A percentile compares a stretch with the other conserved stretches of the same genome.
These are phyloP conservation scores for Chromoteleia sp. DNA, from an alignment of 2,888 invertebrate genomes.

Conservation along the genomic window DNA sequence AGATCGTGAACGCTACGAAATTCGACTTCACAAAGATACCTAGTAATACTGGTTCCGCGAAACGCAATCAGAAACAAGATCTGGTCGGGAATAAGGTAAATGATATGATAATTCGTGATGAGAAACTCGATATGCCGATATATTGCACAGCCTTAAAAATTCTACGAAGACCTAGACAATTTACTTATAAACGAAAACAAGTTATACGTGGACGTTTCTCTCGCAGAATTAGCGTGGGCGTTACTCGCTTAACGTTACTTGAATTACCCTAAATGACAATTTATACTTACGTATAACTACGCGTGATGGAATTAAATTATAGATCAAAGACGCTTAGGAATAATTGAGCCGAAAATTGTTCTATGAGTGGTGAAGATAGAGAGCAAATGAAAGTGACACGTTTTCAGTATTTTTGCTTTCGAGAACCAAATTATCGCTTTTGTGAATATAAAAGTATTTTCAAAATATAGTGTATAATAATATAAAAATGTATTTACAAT, in stretches of 20 bases:
- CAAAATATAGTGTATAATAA: no score
- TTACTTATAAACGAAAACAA: not conserved
- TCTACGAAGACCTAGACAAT: slow-evolving; percentile 40
- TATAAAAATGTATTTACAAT: no score
- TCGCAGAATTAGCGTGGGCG: slow-evolving; percentile 2
- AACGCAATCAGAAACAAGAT: slow-evolving; percentile 30
- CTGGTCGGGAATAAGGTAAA: slow-evolving; percentile 1
- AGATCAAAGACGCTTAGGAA: slow-evolving; percentile 18
- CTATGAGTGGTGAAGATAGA: not conserved
- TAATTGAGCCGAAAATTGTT: slow-evolving; percentile 23
- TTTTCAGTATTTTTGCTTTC: not conserved
- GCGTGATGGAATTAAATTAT: not conserved
- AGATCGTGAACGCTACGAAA: not conserved
- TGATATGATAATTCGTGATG: slow-evolving; percentile 38
- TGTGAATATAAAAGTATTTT: no score
- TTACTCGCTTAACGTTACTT: no score
- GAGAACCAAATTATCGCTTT: no score
- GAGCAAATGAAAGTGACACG: not conserved
- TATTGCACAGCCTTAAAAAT: slow-evolving; percentile 55
- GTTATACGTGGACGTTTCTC: not conserved
- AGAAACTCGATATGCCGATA: slow-evolving; percentile 46
- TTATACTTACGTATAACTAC: not conserved
- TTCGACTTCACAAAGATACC: slow-evolving; percentile 7
- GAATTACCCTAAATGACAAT: not conserved
- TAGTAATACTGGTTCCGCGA: slow-evolving; percentile 40